Evolutionary conservation across 2,797 vertebrate species (phyloP).

Genomic region (Gephyroberyx darwinii): DNA sequence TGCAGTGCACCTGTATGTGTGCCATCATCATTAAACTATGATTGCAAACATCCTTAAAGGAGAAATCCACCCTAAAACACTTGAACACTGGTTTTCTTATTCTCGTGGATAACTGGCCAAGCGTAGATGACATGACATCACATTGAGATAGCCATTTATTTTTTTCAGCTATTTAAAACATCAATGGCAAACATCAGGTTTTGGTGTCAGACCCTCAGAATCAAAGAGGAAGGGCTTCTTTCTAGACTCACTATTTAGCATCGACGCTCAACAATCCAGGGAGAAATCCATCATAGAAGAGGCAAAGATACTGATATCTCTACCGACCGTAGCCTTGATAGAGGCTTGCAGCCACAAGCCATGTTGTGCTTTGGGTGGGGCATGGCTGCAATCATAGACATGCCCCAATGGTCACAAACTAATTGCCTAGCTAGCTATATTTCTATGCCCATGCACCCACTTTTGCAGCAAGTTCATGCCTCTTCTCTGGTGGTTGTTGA

Average conservation of each 20-base stretch:
- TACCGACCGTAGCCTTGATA: constrained; percentile 34
- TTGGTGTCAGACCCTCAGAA: neutral
- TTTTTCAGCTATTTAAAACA: neutral
- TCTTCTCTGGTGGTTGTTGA: neutral
- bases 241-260: neutral
- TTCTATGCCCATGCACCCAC: constrained; percentile 27
- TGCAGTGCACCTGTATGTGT: constrained; percentile 90
- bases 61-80: neutral
- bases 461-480: constrained; percentile 29
- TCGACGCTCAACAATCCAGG: constrained; percentile 35
- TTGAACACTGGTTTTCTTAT: no score
- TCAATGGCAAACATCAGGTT: neutral
- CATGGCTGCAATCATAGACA: no score
- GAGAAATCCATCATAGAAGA: constrained; percentile 26
- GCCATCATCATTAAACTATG: constrained; percentile 4
- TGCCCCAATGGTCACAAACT: no score
- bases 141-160: no score
- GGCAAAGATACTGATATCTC: constrained; percentile 29
- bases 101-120: no score
- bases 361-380: constrained; percentile 33
- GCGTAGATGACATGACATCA: no score
- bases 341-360: constrained; percentile 45
- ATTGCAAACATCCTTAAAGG: constrained; percentile 5
- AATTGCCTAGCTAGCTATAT: neutral
- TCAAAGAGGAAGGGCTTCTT: constrained; percentile 1